Base-by-base conservation (phyloP, 92 coral and sea anemone genomes). In the Nematostella vectensis region DNA sequence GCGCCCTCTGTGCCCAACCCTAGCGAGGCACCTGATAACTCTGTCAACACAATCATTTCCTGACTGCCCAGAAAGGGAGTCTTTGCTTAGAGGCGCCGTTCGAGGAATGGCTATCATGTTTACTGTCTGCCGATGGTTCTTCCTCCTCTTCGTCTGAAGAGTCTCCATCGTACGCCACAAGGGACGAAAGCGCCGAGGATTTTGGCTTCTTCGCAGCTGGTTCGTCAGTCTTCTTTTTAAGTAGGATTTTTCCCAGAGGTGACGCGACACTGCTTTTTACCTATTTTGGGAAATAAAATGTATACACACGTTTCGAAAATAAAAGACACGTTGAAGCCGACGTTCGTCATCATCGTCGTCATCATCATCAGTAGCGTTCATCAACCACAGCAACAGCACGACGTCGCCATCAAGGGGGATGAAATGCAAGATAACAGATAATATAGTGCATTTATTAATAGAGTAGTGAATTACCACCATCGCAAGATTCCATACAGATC, bases 401-500 rank as follows among this genome's bases (percentile, higher is more conserved):
- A 33, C 15, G 15, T 15, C 6, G 6, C 8, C 40, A 33, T 33
- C 40, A 33, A 6, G 15, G 6, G 40, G 40, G 15, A 33, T 33
- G 15, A 15, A 33, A 33, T 33, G 15, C 40, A 33, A 6, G 15
- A 6, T 33, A 15, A 33, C 8, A 33, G 8, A 33, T 33, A 15
- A 33, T 33, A 33, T 6, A 33, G 6, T 6, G 6, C 6, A 6
- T 6, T 15, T 6, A 33, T 6, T 33, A 33, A 6, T 6, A 33
- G 6, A 33, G 12, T 45, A 45, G 18, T 11, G 23, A 17, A 6
- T 9, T 8, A 10, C 18, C 9, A 45, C 4, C 18, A 17, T 45
- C 51, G 18, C 51, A 11, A 45, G 51, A 45, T 45, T 45, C 51
- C 51, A 45, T 11, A 45, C 23, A 45, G 51, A 45, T 45, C 51